Evolutionary conservation across 2,797 vertebrate genomes (phyloP), one percentile per base, ranked within the genome.

Genomic region (Rhynchotus rufescens): DNA sequence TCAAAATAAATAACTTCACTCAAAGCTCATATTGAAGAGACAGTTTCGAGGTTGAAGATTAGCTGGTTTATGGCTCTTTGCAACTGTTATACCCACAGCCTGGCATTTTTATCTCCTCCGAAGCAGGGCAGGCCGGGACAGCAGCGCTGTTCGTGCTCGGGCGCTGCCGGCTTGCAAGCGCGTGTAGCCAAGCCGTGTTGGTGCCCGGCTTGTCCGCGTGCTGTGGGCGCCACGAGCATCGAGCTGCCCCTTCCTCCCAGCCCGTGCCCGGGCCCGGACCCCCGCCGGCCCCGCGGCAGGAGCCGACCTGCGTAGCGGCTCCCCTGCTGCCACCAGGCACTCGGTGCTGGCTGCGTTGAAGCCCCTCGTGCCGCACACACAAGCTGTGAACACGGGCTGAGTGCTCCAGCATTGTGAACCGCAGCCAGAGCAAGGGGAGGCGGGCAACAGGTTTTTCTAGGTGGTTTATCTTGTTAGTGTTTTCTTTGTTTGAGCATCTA

Each of bases 391-490:
- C 22, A 67, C 54, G 15, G 28, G 17, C 45, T 32, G 62, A 60
- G 59, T 75, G 30, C 8, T 72, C 54, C 20, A 54, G 47, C 54
- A 66, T 73, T 94, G 88, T 77, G 82, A 92, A 3, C 56, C 21
- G 0, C 40, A 51, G 32, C 92, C 16, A 23, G 66, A 69, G 76
- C 73, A 0, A 12, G 23, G 64, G 80, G 28, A 85, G 80, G 82
- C 61, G 68, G 88, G 36, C 79, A 77, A 4, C 81, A 80, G 93
- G 91, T 92, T 72, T 92, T 88, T 36, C 86, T 75, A 76, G 54
- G 78, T 62, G 45, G 84, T 89, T 95, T 93, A 84, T 95, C 84
- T 92, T 87, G 73, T 88, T 96, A 92, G 90, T 56, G 0, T 72
- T 94, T 65, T 92, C 84, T 59, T 94, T 92, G 66, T 90, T 94